phyloP scores from a whole-genome alignment of 2,888 invertebrate genomes.

The Bembecia ichneumoniformis region DNA sequence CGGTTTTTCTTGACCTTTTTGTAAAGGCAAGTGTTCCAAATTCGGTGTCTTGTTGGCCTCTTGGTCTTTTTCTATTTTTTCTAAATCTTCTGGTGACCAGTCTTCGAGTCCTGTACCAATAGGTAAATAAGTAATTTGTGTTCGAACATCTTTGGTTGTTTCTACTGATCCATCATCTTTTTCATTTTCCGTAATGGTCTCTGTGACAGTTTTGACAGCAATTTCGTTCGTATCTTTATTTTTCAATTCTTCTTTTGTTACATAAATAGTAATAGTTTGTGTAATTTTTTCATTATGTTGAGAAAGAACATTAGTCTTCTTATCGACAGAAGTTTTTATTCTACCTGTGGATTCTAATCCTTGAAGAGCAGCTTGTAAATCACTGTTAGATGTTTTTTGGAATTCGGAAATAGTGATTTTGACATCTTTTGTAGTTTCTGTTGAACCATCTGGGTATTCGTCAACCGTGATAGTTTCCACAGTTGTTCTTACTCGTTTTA shows the following conservation, averaged over 20 bases:
- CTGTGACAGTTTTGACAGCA: slow-evolving; percentile 60
- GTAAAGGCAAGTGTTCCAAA: slow-evolving; percentile 26
- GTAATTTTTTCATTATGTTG: slow-evolving; percentile 56
- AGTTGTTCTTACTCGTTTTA: slow-evolving; percentile 73
- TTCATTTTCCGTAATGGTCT: slow-evolving; percentile 58
- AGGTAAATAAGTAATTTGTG: slow-evolving; percentile 64
- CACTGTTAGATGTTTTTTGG: slow-evolving; percentile 58
- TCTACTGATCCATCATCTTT: slow-evolving; percentile 55
- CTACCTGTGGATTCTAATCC: slow-evolving; percentile 55
- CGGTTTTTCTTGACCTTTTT: slow-evolving; percentile 25
- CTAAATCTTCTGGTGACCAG: slow-evolving; percentile 58
- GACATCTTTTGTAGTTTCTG: slow-evolving; percentile 68
- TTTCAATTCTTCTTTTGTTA: slow-evolving; percentile 59
- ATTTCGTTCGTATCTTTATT: slow-evolving; percentile 48
- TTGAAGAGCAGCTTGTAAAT: slow-evolving; percentile 59
- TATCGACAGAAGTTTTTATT: slow-evolving; percentile 54
- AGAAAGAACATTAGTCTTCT: slow-evolving; percentile 61
- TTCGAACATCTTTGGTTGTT: slow-evolving; percentile 61
- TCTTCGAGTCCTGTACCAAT: slow-evolving; percentile 57
- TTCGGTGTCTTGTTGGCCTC: slow-evolving; percentile 27
- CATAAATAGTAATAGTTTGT: slow-evolving; percentile 54
- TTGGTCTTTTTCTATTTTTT: slow-evolving; percentile 49
- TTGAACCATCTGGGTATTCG: slow-evolving; percentile 67
- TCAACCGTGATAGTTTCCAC: slow-evolving; percentile 65
- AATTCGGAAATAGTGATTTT: slow-evolving; percentile 67